Base-by-base conservation (phyloP, 2,797 vertebrate genomes). In the Pyrocephalus nanus region DNA sequence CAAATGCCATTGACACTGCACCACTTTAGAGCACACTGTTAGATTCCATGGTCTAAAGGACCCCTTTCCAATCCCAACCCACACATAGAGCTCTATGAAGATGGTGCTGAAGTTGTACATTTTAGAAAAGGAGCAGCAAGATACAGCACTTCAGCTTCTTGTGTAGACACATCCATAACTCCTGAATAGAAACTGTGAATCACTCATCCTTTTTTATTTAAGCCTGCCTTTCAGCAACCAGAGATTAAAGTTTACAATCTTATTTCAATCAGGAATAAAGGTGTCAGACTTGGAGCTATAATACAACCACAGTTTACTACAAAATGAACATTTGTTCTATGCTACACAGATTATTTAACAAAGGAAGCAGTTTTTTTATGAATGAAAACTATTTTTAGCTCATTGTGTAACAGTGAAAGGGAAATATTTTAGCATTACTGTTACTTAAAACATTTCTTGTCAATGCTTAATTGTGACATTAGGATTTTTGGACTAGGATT, bases 321-420 rank as follows among this genome's bases (percentile, higher is more conserved):
- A 75, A 86, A 91, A 64, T 71, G 38, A 95, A 92, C 85, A 84
- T 94, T 71, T 84, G 82, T 86, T 92, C 95, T 91, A 73, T 34
- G 36, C 64, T 77, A 71, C 78, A 43, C 27, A 75, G 82, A 90
- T 92, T 92, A 95, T 66, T 95, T 91, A 96, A 92, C 76, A 93
- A 88, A 92, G 95, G 95, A 97, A 96, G 42, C 51, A 72, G 73
- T 16, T 66, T 84, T 95, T 88, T 90, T 84, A 95, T 97, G 92
- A 97, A 97, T 96, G 91, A 96, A 96, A 90, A 62, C 76, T 94
- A 96, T 95, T 92, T 95, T 93, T 93, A 91, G 80, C 36, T 88
- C 70, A 90, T 58, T 96, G 90, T 81, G 40, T 75, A 94, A 92
- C n/a, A 86, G 51, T 38, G 34, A 94, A 83, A 95, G 91, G 73